These are phyloP conservation scores for Stegophylla sp. DNA, from an alignment of 2,888 invertebrate genomes.

Conservation along the genomic window DNA sequence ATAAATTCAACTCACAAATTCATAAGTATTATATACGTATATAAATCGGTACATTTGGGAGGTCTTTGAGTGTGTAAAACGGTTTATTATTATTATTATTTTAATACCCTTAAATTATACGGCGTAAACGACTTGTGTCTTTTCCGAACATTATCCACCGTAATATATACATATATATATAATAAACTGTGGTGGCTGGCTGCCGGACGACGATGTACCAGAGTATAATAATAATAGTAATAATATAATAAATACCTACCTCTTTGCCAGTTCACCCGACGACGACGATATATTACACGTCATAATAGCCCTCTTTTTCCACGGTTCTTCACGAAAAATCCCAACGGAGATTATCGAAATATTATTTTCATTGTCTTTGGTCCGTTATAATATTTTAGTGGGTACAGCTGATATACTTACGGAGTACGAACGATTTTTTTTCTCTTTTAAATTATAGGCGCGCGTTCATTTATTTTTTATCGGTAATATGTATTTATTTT, in stretches of 20 bases:
- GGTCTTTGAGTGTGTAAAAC: slow-evolving; percentile 24
- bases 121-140: slow-evolving; percentile 31
- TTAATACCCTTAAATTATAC: slow-evolving; percentile 26
- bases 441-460: slow-evolving; percentile 26
- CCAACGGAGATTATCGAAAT: slow-evolving; percentile 9
- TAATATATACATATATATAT: no score
- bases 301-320: slow-evolving; percentile 34
- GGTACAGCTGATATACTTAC: background rate
- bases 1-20: no score
- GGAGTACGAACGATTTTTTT: slow-evolving; percentile 45
- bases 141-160: background rate
- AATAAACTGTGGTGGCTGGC: background rate
- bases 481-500: background rate
- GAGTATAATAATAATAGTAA: slow-evolving; percentile 17
- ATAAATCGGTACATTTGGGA: background rate
- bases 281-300: background rate
- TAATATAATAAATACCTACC: slow-evolving; percentile 37
- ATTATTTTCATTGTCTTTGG: slow-evolving; percentile 32
- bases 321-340: background rate
- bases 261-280: slow-evolving; percentile 1
- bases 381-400: background rate
- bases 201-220: slow-evolving; percentile 1
- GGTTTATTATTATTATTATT: slow-evolving; percentile 1
- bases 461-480: background rate
- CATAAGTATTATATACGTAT: background rate